phyloP scores from a whole-genome alignment of 2,113 vertebrate genomes.

The Onychostruthus taczanowskii region DNA sequence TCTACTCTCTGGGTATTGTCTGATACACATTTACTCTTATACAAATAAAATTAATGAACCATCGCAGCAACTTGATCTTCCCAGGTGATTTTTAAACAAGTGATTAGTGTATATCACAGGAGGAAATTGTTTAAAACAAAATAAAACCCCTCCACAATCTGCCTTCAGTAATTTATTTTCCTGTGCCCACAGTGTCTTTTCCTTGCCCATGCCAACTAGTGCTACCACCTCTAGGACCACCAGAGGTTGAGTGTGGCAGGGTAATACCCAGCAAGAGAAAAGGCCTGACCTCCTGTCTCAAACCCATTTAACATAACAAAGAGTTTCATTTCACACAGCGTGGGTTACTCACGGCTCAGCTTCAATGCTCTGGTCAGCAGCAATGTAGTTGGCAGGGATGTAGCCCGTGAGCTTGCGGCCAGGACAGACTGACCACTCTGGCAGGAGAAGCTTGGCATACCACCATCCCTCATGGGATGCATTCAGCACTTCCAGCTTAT shows the following conservation, averaged over 20 bases:
- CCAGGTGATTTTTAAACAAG: not conserved
- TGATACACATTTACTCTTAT: not conserved
- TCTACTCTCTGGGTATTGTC: not conserved
- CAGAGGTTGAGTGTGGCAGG: not conserved
- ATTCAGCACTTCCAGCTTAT: conserved; percentile 81
- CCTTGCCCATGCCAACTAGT: not conserved
- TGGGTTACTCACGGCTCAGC: conserved; percentile 86
- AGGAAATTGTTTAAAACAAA: not conserved
- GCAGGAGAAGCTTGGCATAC: conserved; percentile 79
- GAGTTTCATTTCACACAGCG: rapidly evolving
- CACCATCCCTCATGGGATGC: conserved; percentile 84
- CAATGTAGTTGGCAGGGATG: conserved; percentile 92
- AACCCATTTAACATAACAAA: not conserved
- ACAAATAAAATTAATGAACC: not conserved
- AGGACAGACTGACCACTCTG: conserved; percentile 21
- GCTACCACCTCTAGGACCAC: not conserved
- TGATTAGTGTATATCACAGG: not conserved
- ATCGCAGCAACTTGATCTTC: not conserved
- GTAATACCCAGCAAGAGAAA: not conserved
- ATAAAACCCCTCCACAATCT: not conserved
- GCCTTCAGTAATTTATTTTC: not conserved
- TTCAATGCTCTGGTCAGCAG: conserved; percentile 82
- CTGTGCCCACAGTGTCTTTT: rapidly evolving
- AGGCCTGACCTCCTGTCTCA: not conserved
- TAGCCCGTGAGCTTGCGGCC: conserved; percentile 76